Evolutionary conservation across 2,888 invertebrate genomes (phyloP), one percentile per base, ranked within the genome.

Genomic region (Drosophila subsilvestris): DNA sequence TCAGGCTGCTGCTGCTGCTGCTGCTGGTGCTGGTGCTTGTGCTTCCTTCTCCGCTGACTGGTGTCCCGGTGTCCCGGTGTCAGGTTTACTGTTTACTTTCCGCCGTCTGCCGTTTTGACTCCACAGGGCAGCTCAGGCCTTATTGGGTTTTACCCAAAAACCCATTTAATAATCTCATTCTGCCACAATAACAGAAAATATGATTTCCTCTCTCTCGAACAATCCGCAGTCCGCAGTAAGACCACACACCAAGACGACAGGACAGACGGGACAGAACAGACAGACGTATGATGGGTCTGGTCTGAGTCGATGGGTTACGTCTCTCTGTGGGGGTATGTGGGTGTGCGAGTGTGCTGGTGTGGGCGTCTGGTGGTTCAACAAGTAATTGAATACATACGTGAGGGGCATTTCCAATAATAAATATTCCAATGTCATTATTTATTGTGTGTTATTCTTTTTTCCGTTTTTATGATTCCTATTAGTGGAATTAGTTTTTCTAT

Each of bases 301-400:
- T 49, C 27, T 27, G 27, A 27, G 27, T 14, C 10, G 2, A 12
- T 12, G 5, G 4, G 17, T 27, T 18, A 3, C 18, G 48, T 29
- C 47, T 29, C 48, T 60, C 51, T 29, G 1, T 58, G 73, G 45
- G 45, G 47, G 43, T 49, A 22, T 3, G 4, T 6, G 25, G 6
- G 6, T 25, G 5, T 2, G 25, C 25, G n/a, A n/a, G n/a, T 25
- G 25, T 25, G 25, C 5, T 22, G 4, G 22, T 0, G 22, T 22
- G 22, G 22, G 22, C 6, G 25, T 20, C 25, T 76, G 60, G 53
- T 51, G 69, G 89, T 89, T 89, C 90, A 89, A 89, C 90, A 90
- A 89, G 90, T 90, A 90, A 90, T 90, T 90, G 90, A 90, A 90
- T 90, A 77, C 81, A 80, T 82, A 90, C 90, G 90, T 90, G 90